Base-by-base conservation (phyloP, 2,113 vertebrate genomes). In the Mus spicilegus region DNA sequence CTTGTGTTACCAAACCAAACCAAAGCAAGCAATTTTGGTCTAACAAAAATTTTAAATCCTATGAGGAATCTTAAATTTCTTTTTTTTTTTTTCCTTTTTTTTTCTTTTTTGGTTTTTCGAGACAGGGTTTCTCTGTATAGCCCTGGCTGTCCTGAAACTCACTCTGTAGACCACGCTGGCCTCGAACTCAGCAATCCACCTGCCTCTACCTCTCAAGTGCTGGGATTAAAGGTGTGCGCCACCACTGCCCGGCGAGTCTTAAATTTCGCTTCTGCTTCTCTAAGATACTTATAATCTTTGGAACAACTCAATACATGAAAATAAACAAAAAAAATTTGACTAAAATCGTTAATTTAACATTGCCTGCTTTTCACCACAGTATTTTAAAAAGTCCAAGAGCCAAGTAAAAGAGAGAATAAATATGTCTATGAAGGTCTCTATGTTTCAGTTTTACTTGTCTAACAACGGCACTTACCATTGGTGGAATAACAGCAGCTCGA, bases 401-500 rank as follows among this genome's bases (percentile, higher is more conserved):
- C 49, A 78, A 78, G 46, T 33, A 88, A 95, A 92, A 85, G 39
- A 86, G 7, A 90, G 49, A 91, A 84, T 17, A 85, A 93, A 78
- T 22, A 80, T 6, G 2, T 86, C 65, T 70, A 42, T 42, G 73
- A 72, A 94, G 17, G 24, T 94, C n/a, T 90, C n/a, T 69, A 33
- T n/a, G 85, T 93, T 91, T 84, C 67, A 67, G 51, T 19, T 78
- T 91, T 42, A 67, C n/a, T 73, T 87, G 88, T 96, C 90, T 90
- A 86, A 54, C 24, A 73, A 1, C 90, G 63, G 93, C 96, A 98
- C 97, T 98, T 98, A 99, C 99, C 99, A 99, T 99, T 42, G 99
- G 98, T 19, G 99, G 99, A 93, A 99, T 99, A 95, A 99, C 98
- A 51, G 99, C 99, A 93, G 99, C 99, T 96, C 99, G 99, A 95